A percentile compares a stretch with the other conserved stretches of the same genome.
Conservation (phyloP, 1,140 invertebrate genomes). For the Bombus pyrosoma region DNA sequence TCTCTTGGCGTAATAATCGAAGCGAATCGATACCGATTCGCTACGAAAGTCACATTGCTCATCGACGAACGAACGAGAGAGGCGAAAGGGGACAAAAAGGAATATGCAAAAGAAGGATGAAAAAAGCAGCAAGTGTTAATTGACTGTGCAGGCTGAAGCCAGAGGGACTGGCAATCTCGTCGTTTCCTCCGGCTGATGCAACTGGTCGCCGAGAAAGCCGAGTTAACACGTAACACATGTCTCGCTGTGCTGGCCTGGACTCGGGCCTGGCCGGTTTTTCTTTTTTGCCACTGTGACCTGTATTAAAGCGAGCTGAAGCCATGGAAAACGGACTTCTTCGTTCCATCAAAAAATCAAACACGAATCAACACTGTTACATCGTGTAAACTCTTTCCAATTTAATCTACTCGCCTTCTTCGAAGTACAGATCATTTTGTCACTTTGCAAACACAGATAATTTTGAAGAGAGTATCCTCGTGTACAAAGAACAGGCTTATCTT, state of each 20-base stretch:
- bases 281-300: conserved; percentile 35
- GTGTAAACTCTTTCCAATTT: neutral
- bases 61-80: neutral
- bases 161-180: neutral
- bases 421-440: neutral
- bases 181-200: conserved; percentile 17
- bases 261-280: neutral
- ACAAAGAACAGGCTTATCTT: neutral
- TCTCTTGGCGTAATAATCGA: neutral
- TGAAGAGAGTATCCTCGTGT: neutral
- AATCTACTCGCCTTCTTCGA: neutral
- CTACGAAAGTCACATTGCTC: neutral
- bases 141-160: conserved; percentile 12
- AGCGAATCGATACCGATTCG: neutral
- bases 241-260: conserved; percentile 20
- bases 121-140: conserved; percentile 18
- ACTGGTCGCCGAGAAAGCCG: conserved; percentile 53
- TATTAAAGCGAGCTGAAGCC: conserved; percentile 16
- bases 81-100: neutral
- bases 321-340: conserved; percentile 19
- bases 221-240: conserved; percentile 64
- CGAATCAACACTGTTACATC: neutral
- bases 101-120: neutral
- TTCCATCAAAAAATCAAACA: neutral
- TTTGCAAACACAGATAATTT: neutral